Percentiles rank a stretch among this genome's conserved stretches.
Conservation (phyloP, 2,888 invertebrate genomes). For the Andricus quercusramuli region DNA sequence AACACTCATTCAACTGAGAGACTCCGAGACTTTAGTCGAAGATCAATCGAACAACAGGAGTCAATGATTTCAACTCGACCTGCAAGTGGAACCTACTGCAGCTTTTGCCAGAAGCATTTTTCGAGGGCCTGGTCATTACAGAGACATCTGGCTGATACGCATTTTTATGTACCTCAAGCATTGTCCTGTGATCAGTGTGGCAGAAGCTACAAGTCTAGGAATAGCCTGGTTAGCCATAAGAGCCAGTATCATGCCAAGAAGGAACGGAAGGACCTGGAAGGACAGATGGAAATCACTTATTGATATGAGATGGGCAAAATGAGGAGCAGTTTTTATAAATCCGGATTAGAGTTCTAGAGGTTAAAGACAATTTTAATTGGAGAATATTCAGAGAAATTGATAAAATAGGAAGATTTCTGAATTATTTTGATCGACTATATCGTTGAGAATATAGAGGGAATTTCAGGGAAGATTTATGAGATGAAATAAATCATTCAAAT, state of each 20-base stretch:
- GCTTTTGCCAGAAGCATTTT: conserved; percentile 79
- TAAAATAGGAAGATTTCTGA: not conserved
- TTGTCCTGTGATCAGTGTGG: conserved; percentile 79
- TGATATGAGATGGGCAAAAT: not conserved
- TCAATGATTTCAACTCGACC: conserved; percentile 34
- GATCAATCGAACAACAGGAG: conserved; percentile 51
- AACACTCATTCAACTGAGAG: not conserved
- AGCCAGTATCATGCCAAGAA: conserved; percentile 79
- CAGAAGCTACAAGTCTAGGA: conserved; percentile 79
- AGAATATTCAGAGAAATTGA: not conserved
- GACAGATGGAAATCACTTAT: conserved; percentile 49
- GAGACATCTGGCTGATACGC: conserved; percentile 79
- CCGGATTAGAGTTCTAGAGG: not conserved
- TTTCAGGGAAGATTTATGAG: no score
- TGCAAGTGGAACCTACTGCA: conserved; percentile 73
- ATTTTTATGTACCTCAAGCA: conserved; percentile 79
- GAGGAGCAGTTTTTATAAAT: not conserved
- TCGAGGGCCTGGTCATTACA: conserved; percentile 80
- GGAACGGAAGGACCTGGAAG: conserved; percentile 69
- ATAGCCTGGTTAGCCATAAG: conserved; percentile 79
- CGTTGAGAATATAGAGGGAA: not conserved
- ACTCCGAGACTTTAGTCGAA: not conserved
- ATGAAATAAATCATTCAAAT: not conserved
- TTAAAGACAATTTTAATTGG: conserved; percentile 3
- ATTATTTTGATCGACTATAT: not conserved